These are phyloP conservation scores for Cynodonichthys magdalenae DNA, from an alignment of 2,797 vertebrate species.

Conservation along the genomic window DNA sequence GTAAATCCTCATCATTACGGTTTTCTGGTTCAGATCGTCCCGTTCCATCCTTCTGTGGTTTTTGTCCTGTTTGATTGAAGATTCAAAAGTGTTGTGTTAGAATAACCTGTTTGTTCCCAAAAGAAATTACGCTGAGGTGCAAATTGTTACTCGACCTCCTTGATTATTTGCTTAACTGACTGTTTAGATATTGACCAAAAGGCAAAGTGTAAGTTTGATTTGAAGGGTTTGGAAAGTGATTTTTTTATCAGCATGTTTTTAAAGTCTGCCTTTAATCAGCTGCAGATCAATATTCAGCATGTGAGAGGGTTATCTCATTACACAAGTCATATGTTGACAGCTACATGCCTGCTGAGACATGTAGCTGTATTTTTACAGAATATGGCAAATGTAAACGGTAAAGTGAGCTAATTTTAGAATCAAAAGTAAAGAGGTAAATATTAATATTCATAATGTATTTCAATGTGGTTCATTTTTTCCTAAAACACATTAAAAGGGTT, in stretches of 20 bases:
- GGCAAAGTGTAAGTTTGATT: background rate
- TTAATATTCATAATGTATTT: too few species aligned
- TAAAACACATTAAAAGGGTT: too few species aligned
- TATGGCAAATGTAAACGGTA: too few species aligned
- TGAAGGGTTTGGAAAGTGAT: background rate
- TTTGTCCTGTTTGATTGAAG: background rate
- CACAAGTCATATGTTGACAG: too few species aligned
- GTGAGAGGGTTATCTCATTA: background rate
- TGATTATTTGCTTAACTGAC: background rate
- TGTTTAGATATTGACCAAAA: background rate
- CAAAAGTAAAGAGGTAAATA: too few species aligned
- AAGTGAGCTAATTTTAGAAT: too few species aligned
- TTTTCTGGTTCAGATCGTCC: slow-evolving; percentile 5
- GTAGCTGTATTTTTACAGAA: too few species aligned
- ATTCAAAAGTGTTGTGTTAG: background rate
- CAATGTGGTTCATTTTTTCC: too few species aligned
- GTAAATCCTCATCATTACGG: too few species aligned
- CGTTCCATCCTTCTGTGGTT: slow-evolving; percentile 3
- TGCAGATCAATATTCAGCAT: background rate
- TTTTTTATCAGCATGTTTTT: background rate
- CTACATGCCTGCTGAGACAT: too few species aligned
- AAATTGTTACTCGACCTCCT: background rate
- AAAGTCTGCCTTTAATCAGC: background rate
- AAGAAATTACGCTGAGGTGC: background rate
- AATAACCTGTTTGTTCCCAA: background rate